phyloP scores from a whole-genome alignment of 2,113 vertebrate genomes.

The Malurus elegans region DNA sequence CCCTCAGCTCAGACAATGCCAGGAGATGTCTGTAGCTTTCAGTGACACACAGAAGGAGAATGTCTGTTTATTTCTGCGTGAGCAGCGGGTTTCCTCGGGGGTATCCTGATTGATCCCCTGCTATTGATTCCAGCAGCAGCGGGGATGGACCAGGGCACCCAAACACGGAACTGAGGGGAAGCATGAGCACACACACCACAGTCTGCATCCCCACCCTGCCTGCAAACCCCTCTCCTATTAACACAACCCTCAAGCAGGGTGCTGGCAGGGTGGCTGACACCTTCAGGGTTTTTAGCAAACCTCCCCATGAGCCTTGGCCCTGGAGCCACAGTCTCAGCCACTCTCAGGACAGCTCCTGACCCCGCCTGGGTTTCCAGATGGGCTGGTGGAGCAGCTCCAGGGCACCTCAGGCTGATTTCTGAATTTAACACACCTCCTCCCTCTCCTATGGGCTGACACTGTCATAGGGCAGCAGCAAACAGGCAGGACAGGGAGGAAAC shows the following conservation, averaged over 20 bases:
- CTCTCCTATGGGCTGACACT: background rate
- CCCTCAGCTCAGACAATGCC: background rate
- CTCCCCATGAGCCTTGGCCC: background rate
- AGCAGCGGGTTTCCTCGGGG: background rate
- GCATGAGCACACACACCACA: background rate
- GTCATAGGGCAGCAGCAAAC: background rate
- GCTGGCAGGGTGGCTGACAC: background rate
- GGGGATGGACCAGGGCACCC: background rate
- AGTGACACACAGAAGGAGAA: background rate
- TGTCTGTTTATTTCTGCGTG: background rate
- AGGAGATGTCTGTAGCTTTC: background rate
- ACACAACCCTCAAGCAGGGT: background rate
- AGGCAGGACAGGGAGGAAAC: background rate
- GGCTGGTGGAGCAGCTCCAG: background rate
- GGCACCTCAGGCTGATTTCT: background rate
- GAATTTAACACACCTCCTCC: background rate
- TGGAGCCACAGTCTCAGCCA: no score
- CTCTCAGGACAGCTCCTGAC: fast-evolving
- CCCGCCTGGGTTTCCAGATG: fast-evolving
- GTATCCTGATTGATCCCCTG: background rate
- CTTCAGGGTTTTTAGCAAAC: background rate
- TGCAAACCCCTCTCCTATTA: background rate
- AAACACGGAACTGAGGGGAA: background rate
- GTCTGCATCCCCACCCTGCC: background rate
- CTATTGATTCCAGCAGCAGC: slow-evolving; percentile 19